A percentile compares a stretch with the other conserved stretches of the same genome.
Conservation (phyloP, 2,888 invertebrate species). For the Dioctria rufipes region DNA sequence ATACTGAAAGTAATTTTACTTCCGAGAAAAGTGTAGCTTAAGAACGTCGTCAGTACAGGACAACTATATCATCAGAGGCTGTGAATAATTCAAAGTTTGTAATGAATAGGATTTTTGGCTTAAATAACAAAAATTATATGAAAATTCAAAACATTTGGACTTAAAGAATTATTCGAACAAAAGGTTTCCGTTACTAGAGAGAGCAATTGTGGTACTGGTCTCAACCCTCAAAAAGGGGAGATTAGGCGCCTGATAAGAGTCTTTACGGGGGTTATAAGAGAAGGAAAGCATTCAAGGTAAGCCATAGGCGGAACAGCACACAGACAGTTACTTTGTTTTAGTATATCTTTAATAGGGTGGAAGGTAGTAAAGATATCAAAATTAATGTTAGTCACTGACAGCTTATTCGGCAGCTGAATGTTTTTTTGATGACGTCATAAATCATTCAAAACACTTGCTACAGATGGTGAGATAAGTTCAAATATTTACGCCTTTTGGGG, state of each 20-base stretch:
- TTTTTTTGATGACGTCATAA: conserved; percentile 10
- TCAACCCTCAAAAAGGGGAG: background rate
- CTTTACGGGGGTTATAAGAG: background rate
- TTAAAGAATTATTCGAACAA: background rate
- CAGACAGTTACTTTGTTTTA: background rate
- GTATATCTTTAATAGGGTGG: background rate
- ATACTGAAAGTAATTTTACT: background rate
- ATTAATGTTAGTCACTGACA: background rate
- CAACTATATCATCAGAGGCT: background rate
- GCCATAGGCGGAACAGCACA: no score
- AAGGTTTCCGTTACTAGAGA: background rate
- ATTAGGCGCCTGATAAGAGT: background rate
- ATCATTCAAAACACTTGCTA: background rate
- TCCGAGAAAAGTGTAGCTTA: background rate
- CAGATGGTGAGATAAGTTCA: background rate
- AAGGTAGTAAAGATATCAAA: conserved; percentile 3
- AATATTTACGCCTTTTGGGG: background rate
- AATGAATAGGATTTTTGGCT: background rate
- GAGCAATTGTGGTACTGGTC: background rate
- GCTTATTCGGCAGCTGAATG: background rate
- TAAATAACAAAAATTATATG: background rate
- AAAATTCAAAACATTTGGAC: no score
- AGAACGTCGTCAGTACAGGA: background rate
- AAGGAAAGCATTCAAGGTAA: background rate
- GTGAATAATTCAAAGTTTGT: background rate